Base-by-base conservation (phyloP, 1,140 invertebrate genomes). In the Ceratitis capitata region DNA sequence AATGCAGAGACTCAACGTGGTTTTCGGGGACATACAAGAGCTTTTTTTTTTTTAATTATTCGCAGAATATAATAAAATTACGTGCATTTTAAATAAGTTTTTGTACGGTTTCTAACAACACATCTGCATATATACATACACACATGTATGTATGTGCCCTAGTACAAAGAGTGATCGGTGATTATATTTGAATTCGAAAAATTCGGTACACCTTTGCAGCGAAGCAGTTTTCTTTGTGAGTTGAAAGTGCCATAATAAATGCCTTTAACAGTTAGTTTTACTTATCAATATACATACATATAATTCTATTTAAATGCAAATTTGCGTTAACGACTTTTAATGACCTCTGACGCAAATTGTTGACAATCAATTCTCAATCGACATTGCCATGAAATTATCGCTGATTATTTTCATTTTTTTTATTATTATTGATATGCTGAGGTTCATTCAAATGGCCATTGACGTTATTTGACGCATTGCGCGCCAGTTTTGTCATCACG, bases 311-410 rank as follows among this genome's bases (percentile, higher is more conserved):
- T 26, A 69, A 69, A 69, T n/a, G 26, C 64, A 12, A 39, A 12
- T 29, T 39, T 42, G 29, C 14, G n/a, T 19, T 14, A 42, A 69
- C 64, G 35, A 26, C 16, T 4, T 7, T 35, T 42, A 69, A 78
- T 78, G 39, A 78, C 69, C 69, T 45, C 35, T 78, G 69, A 78
- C 69, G 69, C 19, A 78, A 42, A 78, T 45, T 23, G 39, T 78
- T 78, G 69, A 42, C 69, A 42, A 78, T 78, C 19, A 78, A 42
- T 45, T 45, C 35, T 45, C 35, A 26, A 78, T 78, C 16, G 19
- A 9, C 39, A 45, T 78, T 74, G 32, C 69, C 42, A 45, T 78
- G 39, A 78, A 78, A 39, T 78, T 26, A 39, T n/a, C 19, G 39
- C 45, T 78, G 19, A 35, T 74, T 14, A 35, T 74, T 74, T 74